These are phyloP conservation scores for Ciconia stormi DNA, from an alignment of 2,113 vertebrate genomes.

Conservation along the genomic window DNA sequence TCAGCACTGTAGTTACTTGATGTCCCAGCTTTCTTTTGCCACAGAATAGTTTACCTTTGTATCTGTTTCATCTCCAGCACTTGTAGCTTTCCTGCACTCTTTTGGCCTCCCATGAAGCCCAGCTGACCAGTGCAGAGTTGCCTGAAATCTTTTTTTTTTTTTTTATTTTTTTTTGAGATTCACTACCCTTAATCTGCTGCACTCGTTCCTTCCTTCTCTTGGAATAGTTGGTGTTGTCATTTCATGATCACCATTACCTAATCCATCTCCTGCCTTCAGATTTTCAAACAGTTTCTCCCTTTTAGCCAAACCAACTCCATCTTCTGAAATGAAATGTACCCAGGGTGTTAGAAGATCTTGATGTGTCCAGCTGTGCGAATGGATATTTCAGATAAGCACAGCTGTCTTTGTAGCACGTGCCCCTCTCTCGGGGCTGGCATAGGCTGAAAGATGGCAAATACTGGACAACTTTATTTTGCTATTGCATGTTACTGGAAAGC, in stretches of 20 bases:
- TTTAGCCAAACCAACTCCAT: background rate
- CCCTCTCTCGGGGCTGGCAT: background rate
- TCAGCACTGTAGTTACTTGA: background rate
- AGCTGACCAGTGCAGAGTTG: background rate
- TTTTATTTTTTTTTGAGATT: background rate
- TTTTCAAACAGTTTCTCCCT: background rate
- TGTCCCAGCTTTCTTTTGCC: background rate
- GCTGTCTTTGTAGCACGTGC: accelerated
- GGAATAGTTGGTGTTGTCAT: background rate
- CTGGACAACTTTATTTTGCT: background rate
- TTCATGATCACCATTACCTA: background rate
- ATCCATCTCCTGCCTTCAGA: background rate
- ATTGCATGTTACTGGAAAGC: background rate
- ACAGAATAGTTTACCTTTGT: background rate
- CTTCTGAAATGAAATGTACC: background rate
- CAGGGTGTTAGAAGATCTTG: background rate
- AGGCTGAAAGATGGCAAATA: background rate
- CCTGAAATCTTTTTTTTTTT: background rate
- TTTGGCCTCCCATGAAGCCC: background rate
- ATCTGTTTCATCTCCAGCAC: background rate
- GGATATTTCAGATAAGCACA: background rate
- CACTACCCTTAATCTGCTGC: background rate
- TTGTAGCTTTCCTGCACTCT: background rate
- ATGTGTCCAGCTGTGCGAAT: background rate
- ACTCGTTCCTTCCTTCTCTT: background rate